Conservation (phyloP, 1,140 invertebrate genomes). For the Drosophila cardini region DNA sequence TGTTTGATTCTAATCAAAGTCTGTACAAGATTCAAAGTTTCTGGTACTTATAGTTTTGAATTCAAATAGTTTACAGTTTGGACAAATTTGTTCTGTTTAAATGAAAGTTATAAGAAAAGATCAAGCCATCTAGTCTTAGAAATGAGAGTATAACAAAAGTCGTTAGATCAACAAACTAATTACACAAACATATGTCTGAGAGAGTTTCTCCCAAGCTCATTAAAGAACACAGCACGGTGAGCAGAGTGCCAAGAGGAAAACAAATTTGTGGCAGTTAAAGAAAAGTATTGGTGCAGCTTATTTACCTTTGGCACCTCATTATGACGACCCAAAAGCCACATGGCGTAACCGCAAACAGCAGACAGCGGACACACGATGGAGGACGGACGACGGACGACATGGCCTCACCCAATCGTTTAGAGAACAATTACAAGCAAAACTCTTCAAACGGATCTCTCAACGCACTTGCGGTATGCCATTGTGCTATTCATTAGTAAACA, state of each 20-base stretch:
- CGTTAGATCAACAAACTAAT: conserved; percentile 36
- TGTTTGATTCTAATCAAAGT: too few species aligned
- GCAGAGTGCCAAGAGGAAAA: conserved; percentile 19
- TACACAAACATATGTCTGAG: conserved; percentile 46
- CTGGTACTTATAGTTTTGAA: too few species aligned
- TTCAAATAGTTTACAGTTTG: too few species aligned
- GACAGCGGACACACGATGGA: conserved; percentile 20
- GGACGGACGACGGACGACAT: conserved; percentile 51
- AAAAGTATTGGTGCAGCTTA: conserved; percentile 47
- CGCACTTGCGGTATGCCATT: conserved; percentile 52
- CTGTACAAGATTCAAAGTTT: too few species aligned
- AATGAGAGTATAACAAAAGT: background rate
- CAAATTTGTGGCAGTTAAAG: conserved; percentile 36
- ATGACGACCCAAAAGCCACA: conserved; percentile 71
- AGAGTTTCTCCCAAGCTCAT: conserved; percentile 57
- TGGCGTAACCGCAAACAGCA: conserved; percentile 58
- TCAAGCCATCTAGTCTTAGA: background rate
- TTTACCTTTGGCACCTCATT: conserved; percentile 78
- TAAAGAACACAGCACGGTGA: conserved; percentile 59
- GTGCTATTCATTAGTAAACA: conserved; percentile 78
- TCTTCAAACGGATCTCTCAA: conserved; percentile 60
- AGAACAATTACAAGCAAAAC: conserved; percentile 71
- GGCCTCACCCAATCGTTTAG: conserved; percentile 71
- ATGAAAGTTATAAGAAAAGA: too few species aligned
- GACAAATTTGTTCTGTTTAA: too few species aligned